Evolutionary conservation across 1,140 invertebrate genomes (phyloP).

Genomic region (Macrotrachela quadricornifera): DNA sequence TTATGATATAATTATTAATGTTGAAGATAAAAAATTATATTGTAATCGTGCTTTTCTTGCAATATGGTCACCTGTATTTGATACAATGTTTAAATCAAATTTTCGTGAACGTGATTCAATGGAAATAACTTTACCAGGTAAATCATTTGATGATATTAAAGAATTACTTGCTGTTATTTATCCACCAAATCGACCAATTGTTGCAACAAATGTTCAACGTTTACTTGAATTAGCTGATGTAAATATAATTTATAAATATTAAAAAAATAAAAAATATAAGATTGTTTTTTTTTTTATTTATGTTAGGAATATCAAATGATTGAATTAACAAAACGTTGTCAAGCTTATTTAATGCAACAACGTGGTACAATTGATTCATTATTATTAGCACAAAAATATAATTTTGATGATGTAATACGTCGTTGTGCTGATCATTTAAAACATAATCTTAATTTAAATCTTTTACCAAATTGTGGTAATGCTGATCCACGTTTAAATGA

Average conservation of each 20-base stretch:
- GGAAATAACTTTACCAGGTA: constrained; percentile 16
- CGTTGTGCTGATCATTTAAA: constrained; percentile 8
- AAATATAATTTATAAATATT: too few species aligned
- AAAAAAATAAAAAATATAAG: too few species aligned
- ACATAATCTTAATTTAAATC: constrained; percentile 1
- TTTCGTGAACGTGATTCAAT: constrained; percentile 13
- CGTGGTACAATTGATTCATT: constrained; percentile 6
- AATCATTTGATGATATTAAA: constrained; percentile 13
- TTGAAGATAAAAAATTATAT: constrained; percentile 15
- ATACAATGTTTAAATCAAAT: constrained; percentile 16
- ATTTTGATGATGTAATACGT: constrained; percentile 7
- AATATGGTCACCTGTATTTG: constrained; percentile 21
- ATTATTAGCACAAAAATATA: constrained; percentile 5
- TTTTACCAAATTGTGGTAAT: background rate
- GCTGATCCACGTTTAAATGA: constrained; percentile 2
- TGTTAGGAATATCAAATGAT: constrained; percentile 17
- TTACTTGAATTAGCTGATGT: constrained; percentile 7
- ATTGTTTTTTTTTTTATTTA: too few species aligned
- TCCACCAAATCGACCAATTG: constrained; percentile 18
- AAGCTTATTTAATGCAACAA: constrained; percentile 16
- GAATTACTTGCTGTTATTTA: constrained; percentile 22
- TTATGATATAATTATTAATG: constrained; percentile 14
- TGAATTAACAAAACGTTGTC: constrained; percentile 17
- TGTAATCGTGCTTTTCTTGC: constrained; percentile 18
- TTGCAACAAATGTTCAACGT: constrained; percentile 10